These are phyloP conservation scores for Albula glossodonta DNA, from an alignment of 2,113 vertebrate species.

Conservation along the genomic window DNA sequence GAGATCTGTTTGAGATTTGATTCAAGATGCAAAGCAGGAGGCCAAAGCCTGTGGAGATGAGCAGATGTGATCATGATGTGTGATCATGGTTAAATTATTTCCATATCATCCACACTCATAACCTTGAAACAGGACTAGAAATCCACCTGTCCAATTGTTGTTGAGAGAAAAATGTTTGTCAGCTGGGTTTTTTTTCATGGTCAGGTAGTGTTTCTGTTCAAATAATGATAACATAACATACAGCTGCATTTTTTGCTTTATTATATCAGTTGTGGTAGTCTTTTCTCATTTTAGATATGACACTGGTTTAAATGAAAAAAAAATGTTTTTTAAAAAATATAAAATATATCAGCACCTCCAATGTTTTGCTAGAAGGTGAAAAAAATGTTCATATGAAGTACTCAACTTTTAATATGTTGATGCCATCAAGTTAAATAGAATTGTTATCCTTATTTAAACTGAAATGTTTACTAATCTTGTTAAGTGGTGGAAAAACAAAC, in stretches of 20 bases:
- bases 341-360: background rate
- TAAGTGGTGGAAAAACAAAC: background rate
- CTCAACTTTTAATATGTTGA: background rate
- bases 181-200: too few relatives aligned
- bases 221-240: too few relatives aligned
- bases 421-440: background rate
- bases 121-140: too few relatives aligned
- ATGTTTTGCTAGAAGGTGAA: background rate
- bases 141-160: too few relatives aligned
- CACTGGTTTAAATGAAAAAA: too few relatives aligned
- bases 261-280: too few relatives aligned
- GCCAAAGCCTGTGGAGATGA: background rate
- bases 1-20: background rate
- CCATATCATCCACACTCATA: too few relatives aligned
- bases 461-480: background rate
- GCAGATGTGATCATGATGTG: background rate
- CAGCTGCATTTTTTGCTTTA: too few relatives aligned
- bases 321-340: too few relatives aligned
- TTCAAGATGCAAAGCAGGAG: background rate
- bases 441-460: background rate
- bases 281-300: too few relatives aligned
- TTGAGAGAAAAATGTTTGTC: too few relatives aligned
- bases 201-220: too few relatives aligned
- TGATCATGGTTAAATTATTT: background rate
- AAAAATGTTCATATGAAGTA: background rate